These are phyloP conservation scores for Zalophus californianus DNA, from an alignment of 2,797 vertebrate genomes.

Conservation along the genomic window DNA sequence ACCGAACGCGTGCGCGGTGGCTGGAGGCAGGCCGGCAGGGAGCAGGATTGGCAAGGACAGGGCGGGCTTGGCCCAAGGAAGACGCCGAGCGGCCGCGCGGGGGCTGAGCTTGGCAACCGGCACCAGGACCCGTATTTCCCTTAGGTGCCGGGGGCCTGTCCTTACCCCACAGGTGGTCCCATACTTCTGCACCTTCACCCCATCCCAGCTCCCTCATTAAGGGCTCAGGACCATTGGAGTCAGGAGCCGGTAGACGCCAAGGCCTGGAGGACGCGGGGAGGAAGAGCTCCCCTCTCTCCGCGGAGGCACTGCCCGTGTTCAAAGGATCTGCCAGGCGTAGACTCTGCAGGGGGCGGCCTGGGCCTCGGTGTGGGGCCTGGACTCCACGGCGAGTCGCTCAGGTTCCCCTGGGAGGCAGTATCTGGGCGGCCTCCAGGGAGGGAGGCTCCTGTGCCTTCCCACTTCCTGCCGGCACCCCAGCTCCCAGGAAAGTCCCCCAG, in stretches of 20 bases:
- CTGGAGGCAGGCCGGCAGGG: background rate
- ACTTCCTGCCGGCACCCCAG: background rate
- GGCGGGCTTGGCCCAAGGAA: background rate
- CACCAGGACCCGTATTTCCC: rapidly evolving
- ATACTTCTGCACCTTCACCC: background rate
- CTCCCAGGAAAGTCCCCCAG: background rate
- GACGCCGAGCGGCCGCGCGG: background rate
- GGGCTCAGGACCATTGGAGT: background rate
- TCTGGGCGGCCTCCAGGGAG: background rate
- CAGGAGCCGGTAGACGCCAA: background rate
- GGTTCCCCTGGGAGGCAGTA: background rate
- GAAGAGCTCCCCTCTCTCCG: no score
- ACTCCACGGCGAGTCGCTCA: background rate
- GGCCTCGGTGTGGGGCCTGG: background rate
- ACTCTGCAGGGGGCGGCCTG: background rate
- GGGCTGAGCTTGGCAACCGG: background rate
- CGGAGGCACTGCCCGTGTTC: background rate
- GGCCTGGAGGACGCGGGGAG: background rate
- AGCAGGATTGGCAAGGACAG: background rate
- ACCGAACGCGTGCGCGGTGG: background rate
- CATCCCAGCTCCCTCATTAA: background rate
- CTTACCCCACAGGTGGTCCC: background rate
- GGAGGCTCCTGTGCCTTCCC: background rate
- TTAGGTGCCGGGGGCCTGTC: background rate
- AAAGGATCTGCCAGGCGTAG: background rate